phyloP scores from a whole-genome alignment of 2,797 vertebrate genomes.

The Rhabdomys pumilio region DNA sequence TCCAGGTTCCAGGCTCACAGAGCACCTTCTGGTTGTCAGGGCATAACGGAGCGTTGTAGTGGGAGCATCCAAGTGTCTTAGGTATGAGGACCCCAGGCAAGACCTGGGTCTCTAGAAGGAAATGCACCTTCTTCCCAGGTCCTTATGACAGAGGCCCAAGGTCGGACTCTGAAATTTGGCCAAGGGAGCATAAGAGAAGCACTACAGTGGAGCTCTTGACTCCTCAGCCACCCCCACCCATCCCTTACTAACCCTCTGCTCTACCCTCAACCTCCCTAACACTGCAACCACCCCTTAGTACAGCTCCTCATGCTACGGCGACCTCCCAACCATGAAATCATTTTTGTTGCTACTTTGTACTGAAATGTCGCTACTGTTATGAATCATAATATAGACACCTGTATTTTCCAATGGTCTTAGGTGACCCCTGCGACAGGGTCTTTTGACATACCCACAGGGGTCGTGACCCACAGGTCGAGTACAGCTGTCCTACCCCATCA shows the following conservation, averaged over 20 bases:
- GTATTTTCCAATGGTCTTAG: background rate
- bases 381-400: background rate
- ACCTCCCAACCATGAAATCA: too few species aligned
- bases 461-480: background rate
- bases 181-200: background rate
- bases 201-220: background rate
- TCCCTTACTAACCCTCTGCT: background rate
- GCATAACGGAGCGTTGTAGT: background rate
- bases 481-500: background rate
- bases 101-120: background rate
- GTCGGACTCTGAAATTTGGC: background rate
- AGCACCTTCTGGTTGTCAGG: constrained; percentile 1
- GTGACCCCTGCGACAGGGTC: background rate
- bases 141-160: background rate
- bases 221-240: background rate
- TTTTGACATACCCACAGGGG: background rate
- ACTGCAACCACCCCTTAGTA: background rate
- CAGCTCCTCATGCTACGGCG: background rate
- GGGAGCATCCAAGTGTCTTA: background rate
- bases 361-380: background rate
- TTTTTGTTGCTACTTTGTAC: background rate
- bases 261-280: background rate
- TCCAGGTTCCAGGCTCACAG: background rate
- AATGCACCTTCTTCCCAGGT: background rate
- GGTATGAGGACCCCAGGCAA: too few species aligned